These are phyloP conservation scores for Orthonyx spaldingii DNA, from an alignment of 2,113 vertebrate species.

Conservation along the genomic window DNA sequence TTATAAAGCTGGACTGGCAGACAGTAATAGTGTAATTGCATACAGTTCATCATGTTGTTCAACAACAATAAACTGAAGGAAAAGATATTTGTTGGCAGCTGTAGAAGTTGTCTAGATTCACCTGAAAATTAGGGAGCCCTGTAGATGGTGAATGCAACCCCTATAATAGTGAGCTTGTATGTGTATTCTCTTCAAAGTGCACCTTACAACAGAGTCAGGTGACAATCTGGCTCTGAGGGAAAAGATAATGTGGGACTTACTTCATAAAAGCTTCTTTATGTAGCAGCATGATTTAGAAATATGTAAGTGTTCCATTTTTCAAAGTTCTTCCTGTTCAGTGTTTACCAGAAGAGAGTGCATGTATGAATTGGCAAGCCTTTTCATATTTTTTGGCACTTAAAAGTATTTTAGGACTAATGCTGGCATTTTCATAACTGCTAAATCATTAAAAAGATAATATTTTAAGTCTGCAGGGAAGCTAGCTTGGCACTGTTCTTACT, in stretches of 20 bases:
- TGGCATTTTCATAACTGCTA: neutral
- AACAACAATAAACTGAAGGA: neutral
- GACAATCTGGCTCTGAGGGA: neutral
- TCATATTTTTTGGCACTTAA: neutral
- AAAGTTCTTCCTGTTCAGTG: neutral
- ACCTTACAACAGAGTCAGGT: neutral
- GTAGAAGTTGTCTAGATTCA: neutral
- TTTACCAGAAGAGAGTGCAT: neutral
- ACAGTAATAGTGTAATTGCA: neutral
- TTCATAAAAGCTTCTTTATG: neutral
- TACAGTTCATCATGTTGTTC: neutral
- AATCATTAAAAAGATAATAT: conserved; percentile 1
- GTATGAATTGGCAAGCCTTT: neutral
- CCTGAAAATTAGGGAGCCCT: neutral
- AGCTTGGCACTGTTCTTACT: neutral
- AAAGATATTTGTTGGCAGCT: neutral
- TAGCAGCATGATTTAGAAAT: neutral
- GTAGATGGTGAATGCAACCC: neutral
- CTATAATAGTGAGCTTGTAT: accelerated
- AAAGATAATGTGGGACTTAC: neutral
- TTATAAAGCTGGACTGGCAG: neutral
- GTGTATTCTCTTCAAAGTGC: neutral
- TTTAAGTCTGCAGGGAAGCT: neutral
- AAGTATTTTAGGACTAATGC: neutral
- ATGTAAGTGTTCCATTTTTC: neutral